A percentile compares a stretch with the other conserved stretches of the same genome.
Conservation (phyloP, 2,888 invertebrate genomes). For the Cheilosia variabilis region DNA sequence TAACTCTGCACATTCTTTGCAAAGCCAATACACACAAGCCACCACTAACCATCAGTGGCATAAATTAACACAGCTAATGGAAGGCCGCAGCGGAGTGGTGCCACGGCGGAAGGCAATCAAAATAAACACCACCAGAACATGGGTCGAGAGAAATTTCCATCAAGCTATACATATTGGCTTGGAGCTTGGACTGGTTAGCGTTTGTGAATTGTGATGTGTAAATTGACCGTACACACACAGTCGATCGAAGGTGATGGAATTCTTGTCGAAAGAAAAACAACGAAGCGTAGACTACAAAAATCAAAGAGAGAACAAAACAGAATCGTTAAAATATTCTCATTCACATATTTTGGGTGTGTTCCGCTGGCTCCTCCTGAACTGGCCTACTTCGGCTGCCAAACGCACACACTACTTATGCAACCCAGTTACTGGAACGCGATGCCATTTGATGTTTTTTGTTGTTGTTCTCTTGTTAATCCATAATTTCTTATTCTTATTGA, state of each 20-base stretch:
- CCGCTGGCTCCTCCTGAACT: slow-evolving; percentile 12
- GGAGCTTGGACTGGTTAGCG: slow-evolving; percentile 61
- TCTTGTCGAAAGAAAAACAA: neutral
- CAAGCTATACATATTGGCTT: slow-evolving; percentile 26
- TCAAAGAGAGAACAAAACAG: neutral
- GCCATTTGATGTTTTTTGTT: slow-evolving; percentile 9
- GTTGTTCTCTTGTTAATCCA: slow-evolving; percentile 9
- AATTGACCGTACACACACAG: slow-evolving; percentile 36
- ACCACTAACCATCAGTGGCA: slow-evolving; percentile 54
- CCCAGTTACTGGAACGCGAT: slow-evolving; percentile 46
- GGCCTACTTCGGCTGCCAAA: slow-evolving; percentile 28
- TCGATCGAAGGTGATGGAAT: neutral
- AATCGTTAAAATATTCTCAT: slow-evolving; percentile 18
- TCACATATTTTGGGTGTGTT: slow-evolving; percentile 51
- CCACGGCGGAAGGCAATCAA: slow-evolving; percentile 34
- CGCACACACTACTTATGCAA: slow-evolving; percentile 57
- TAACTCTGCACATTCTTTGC: slow-evolving; percentile 39
- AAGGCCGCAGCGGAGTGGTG: slow-evolving; percentile 3
- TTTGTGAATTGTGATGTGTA: slow-evolving; percentile 28
- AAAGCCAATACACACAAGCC: slow-evolving; percentile 11
- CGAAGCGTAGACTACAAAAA: neutral
- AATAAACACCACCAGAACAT: slow-evolving; percentile 40
- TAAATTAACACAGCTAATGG: slow-evolving; percentile 66
- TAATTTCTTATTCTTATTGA: slow-evolving; percentile 38
- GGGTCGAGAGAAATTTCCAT: slow-evolving; percentile 62